Conservation (phyloP, 2,888 invertebrate species). For the Apomyelois bistriatella region DNA sequence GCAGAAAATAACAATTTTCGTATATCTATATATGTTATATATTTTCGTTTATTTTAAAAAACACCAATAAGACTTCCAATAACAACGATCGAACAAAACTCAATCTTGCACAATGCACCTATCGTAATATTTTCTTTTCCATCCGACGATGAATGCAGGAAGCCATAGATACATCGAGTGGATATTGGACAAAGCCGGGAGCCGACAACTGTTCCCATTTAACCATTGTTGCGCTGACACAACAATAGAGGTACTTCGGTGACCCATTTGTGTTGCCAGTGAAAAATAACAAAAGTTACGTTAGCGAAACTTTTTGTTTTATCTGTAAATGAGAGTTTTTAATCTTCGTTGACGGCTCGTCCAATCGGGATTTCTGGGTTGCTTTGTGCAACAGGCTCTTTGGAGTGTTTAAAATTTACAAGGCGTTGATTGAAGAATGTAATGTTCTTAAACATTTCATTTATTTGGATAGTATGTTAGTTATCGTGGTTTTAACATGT, state of each 20-base stretch:
- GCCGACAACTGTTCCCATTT: constrained; percentile 59
- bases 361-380: constrained; percentile 3
- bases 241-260: constrained; percentile 38
- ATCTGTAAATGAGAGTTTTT: constrained; percentile 13
- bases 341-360: constrained; percentile 2
- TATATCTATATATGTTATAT: no score
- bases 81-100: constrained; percentile 7
- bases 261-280: constrained; percentile 44
- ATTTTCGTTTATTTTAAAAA: no score
- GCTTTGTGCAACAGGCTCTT: constrained; percentile 5
- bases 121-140: constrained; percentile 48
- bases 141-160: constrained; percentile 42
- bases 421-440: not conserved
- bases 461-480: no score
- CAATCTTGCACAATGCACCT: constrained; percentile 21
- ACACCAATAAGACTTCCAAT: not conserved
- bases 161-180: constrained; percentile 60
- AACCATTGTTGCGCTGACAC: constrained; percentile 47
- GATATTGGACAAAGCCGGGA: constrained; percentile 57
- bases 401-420: not conserved
- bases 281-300: constrained; percentile 46
- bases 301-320: constrained; percentile 29
- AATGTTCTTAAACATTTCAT: not conserved
- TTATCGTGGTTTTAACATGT: no score
- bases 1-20: no score